Conservation (phyloP, 2,888 invertebrate species). For the Stegana nigrithorax region DNA sequence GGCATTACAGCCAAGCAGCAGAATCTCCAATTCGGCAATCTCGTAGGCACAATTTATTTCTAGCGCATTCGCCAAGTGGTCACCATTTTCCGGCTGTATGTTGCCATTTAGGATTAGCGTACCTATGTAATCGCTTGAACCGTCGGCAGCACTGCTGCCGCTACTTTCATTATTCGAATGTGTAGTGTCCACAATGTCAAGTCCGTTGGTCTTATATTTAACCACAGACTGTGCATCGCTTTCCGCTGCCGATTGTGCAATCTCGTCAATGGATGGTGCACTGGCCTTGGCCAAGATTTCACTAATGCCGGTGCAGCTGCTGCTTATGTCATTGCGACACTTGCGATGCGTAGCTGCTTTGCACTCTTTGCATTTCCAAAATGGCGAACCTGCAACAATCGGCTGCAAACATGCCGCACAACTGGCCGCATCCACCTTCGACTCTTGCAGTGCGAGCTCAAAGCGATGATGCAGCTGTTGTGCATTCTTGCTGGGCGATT, state of each 20-base stretch:
- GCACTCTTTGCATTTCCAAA: slow-evolving; percentile 67
- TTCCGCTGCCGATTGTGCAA: slow-evolving; percentile 22
- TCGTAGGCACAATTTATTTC: slow-evolving; percentile 66
- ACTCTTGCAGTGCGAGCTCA: slow-evolving; percentile 62
- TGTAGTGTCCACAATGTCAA: slow-evolving; percentile 40
- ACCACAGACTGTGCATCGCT: slow-evolving; percentile 27
- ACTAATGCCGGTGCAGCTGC: slow-evolving; percentile 47
- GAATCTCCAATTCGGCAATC: slow-evolving; percentile 57
- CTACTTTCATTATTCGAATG: slow-evolving; percentile 41
- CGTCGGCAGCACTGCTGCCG: neutral
- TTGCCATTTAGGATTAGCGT: slow-evolving; percentile 42
- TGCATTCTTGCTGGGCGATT: slow-evolving; percentile 29
- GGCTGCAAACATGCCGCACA: slow-evolving; percentile 60
- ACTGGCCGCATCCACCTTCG: slow-evolving; percentile 32
- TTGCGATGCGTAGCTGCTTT: slow-evolving; percentile 64
- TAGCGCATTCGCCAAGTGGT: slow-evolving; percentile 38
- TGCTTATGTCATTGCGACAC: slow-evolving; percentile 61
- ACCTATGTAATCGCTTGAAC: slow-evolving; percentile 40
- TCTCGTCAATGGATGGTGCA: slow-evolving; percentile 22
- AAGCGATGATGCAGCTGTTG: slow-evolving; percentile 62
- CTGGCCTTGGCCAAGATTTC: slow-evolving; percentile 25
- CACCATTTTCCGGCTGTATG: neutral
- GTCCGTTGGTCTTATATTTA: slow-evolving; percentile 19
- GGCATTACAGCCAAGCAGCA: slow-evolving; percentile 63
- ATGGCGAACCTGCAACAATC: slow-evolving; percentile 60